A percentile compares a stretch with the other conserved stretches of the same genome.
phyloP scores from a whole-genome alignment of 2,888 invertebrate genomes.

The Meloe dianella region DNA sequence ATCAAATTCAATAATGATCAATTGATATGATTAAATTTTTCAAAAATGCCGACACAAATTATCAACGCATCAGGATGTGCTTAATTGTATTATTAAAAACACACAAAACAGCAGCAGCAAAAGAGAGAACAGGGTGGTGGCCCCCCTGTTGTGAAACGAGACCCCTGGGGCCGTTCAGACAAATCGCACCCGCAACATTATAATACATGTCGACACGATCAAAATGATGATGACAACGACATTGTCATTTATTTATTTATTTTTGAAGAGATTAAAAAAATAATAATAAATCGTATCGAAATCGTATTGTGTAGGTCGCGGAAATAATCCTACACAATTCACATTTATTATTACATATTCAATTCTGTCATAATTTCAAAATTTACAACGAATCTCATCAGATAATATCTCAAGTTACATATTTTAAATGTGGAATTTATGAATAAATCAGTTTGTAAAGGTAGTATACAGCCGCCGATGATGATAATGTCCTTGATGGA shows the following conservation, averaged over 20 bases:
- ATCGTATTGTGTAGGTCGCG: background rate
- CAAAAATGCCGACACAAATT: background rate
- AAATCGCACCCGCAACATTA: conserved; percentile 8
- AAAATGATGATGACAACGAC: background rate
- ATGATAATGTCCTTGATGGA: conserved; percentile 33
- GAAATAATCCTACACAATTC: background rate
- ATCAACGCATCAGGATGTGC: background rate
- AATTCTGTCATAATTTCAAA: conserved; percentile 9
- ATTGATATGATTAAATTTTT: background rate
- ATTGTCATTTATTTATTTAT: background rate
- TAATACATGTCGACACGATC: conserved; percentile 6
- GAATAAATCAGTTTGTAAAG: conserved; percentile 26
- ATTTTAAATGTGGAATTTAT: conserved; percentile 29
- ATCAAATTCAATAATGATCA: background rate
- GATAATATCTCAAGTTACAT: conserved; percentile 29
- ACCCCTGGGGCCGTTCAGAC: conserved; percentile 3
- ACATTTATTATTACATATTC: background rate
- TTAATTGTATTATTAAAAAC: conserved; percentile 2
- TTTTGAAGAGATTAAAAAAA: no score
- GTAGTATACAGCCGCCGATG: background rate
- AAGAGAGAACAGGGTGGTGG: background rate
- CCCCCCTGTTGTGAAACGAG: background rate
- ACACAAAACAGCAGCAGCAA: background rate
- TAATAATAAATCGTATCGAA: background rate
- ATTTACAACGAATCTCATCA: conserved; percentile 22